These are phyloP conservation scores for Rotaria sp. DNA, from an alignment of 2,888 invertebrate genomes.

Conservation along the genomic window DNA sequence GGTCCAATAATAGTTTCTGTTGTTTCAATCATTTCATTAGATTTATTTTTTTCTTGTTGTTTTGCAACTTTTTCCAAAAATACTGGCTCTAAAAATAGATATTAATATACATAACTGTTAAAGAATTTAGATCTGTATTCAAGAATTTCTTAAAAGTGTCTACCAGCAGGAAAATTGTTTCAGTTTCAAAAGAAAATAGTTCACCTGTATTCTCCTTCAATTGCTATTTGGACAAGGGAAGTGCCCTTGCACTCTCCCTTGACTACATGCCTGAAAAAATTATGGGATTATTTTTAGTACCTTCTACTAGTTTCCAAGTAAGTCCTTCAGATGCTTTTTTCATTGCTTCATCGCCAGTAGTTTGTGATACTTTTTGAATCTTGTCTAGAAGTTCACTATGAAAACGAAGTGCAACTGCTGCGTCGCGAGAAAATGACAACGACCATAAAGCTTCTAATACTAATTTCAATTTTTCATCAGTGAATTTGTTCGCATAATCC, in stretches of 20 bases:
- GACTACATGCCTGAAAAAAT: no score
- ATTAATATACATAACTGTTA: no score
- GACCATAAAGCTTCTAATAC: neutral
- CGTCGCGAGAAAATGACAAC: neutral
- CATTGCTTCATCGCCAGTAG: neutral
- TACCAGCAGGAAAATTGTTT: no score
- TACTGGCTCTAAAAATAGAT: neutral
- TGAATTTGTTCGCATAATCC: neutral
- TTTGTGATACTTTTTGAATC: neutral
- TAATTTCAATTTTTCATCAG: neutral
- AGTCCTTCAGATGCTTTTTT: neutral
- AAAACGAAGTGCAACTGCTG: neutral
- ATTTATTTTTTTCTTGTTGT: neutral
- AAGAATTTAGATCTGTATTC: no score
- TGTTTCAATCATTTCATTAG: neutral
- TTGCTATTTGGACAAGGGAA: no score
- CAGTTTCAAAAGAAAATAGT: no score
- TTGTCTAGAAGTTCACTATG: neutral
- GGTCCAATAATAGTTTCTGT: neutral
- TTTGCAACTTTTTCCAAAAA: neutral
- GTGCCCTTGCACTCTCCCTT: no score
- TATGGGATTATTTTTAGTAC: neutral
- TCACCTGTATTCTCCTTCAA: no score
- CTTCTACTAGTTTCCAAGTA: neutral
- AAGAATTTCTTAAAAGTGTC: no score